Conservation (phyloP, 2,797 vertebrate species). For the Melanotaenia parkinsoni region DNA sequence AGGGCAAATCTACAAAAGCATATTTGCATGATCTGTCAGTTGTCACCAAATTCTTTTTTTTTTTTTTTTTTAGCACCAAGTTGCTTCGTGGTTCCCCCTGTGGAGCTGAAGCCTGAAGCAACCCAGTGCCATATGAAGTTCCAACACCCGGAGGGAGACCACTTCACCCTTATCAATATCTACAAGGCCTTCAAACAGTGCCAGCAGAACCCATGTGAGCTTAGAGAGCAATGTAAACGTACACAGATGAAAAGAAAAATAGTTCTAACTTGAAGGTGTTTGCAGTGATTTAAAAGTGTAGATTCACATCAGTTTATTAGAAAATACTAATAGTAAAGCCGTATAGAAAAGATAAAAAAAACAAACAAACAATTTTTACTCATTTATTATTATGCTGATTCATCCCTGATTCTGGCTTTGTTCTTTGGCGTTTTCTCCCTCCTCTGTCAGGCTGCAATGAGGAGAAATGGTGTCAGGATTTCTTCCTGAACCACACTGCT, state of each 20-base stretch:
- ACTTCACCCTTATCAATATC: constrained; percentile 90
- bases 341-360: not conserved
- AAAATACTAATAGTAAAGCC: not conserved
- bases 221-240: not conserved
- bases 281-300: too few relatives aligned
- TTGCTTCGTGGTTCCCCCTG: constrained; percentile 83
- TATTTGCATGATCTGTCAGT: not conserved
- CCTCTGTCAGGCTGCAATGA: constrained; percentile 66
- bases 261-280: too few relatives aligned
- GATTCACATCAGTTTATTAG: not conserved
- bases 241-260: not conserved
- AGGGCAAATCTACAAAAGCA: not conserved
- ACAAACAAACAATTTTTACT: not conserved
- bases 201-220: constrained; percentile 83
- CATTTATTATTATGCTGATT: not conserved
- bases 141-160: constrained; percentile 90
- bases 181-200: constrained; percentile 88
- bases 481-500: constrained; percentile 82
- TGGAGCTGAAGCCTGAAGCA: constrained; percentile 82
- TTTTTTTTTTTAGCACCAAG: constrained; percentile 77
- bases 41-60: not conserved
- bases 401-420: not conserved
- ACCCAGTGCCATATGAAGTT: constrained; percentile 81
- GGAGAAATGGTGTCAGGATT: constrained; percentile 88
- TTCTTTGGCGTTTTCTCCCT: not conserved